A percentile compares a stretch with the other conserved stretches of the same genome.
These are phyloP conservation scores for Platyscapa corneri DNA, from an alignment of 1,140 invertebrate species.

Conservation along the genomic window DNA sequence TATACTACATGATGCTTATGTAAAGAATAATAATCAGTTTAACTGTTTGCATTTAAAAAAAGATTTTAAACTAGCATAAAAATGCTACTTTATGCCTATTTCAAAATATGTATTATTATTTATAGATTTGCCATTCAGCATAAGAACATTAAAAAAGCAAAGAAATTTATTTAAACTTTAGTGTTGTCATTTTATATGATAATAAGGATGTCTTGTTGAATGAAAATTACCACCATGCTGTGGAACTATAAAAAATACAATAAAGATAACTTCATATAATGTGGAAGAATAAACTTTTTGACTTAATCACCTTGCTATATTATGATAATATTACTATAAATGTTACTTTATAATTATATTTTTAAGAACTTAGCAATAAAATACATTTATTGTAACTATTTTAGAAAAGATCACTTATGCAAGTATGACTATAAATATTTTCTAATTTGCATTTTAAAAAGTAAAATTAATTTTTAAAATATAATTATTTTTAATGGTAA, in stretches of 20 bases:
- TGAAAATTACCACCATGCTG: not conserved
- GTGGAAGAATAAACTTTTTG: not conserved
- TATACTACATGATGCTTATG: constrained; percentile 8
- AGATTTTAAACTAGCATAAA: too few species aligned
- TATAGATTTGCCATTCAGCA: constrained; percentile 25
- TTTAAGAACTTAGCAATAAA: not conserved
- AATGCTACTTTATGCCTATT: constrained; percentile 1
- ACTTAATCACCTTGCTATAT: not conserved
- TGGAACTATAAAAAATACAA: not conserved
- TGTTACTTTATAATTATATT: not conserved
- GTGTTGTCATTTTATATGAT: not conserved
- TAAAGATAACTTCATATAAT: constrained; percentile 2
- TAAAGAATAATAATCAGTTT: constrained; percentile 42
- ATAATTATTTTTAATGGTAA: not conserved
- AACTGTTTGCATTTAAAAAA: not conserved
- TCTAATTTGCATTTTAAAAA: not conserved
- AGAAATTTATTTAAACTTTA: constrained; percentile 30
- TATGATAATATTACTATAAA: not conserved
- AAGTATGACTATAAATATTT: not conserved
- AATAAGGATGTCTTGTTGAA: constrained; percentile 13
- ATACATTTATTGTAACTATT: not conserved
- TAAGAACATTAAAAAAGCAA: constrained; percentile 22
- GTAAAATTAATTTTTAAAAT: not conserved
- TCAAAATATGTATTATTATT: constrained; percentile 24
- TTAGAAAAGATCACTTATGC: constrained; percentile 21